A percentile compares a stretch with the other conserved stretches of the same genome.
Conservation (phyloP, 2,888 invertebrate species). For the Calliopum simillimum region DNA sequence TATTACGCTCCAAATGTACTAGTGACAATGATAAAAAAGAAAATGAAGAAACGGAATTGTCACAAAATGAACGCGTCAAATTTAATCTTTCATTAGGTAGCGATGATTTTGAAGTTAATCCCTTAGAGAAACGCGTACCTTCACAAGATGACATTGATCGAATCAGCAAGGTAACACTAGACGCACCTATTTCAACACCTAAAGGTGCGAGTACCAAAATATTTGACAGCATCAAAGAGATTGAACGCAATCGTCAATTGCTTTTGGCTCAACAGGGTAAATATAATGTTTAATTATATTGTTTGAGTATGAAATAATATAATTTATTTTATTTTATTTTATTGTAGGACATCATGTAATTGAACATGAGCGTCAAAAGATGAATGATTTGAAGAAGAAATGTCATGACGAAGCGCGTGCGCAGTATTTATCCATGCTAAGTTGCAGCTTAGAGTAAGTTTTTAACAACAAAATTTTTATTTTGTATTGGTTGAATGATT, state of each 20-base stretch:
- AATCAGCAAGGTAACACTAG: constrained; percentile 88
- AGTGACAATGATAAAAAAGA: constrained; percentile 23
- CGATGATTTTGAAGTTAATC: constrained; percentile 67
- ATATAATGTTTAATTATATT: constrained; percentile 17
- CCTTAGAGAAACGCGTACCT: constrained; percentile 70
- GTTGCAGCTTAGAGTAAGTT: constrained; percentile 52
- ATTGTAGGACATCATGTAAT: constrained; percentile 86
- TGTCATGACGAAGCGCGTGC: constrained; percentile 91
- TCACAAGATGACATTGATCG: constrained; percentile 89
- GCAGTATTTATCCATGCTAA: constrained; percentile 81
- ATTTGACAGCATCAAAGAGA: constrained; percentile 87
- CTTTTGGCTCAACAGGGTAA: constrained; percentile 91
- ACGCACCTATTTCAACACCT: constrained; percentile 80
- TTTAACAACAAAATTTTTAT: neutral
- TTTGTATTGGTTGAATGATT: too few species aligned
- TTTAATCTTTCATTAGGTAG: constrained; percentile 65
- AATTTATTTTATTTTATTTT: constrained; percentile 17
- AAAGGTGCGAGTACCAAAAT: constrained; percentile 81
- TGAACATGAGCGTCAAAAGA: constrained; percentile 89
- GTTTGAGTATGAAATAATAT: neutral
- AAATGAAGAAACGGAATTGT: constrained; percentile 20
- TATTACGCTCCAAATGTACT: constrained; percentile 1
- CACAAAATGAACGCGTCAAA: constrained; percentile 55
- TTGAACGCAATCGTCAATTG: constrained; percentile 86
- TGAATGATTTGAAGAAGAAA: constrained; percentile 85